Conservation (phyloP, 2,113 vertebrate genomes). For the Neoarius graeffei region DNA sequence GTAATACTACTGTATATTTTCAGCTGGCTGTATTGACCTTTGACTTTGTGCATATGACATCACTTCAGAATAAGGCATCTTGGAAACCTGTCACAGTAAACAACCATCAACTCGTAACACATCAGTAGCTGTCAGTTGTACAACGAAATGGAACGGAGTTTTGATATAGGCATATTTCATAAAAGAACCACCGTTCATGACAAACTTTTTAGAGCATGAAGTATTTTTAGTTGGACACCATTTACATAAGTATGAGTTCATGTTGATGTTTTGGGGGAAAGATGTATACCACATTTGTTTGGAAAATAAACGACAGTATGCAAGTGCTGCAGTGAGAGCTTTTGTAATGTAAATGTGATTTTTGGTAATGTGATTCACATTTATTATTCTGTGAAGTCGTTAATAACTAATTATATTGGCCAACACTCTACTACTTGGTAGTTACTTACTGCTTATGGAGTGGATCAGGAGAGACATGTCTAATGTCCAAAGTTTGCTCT, state of each 20-base stretch:
- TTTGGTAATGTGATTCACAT: background rate
- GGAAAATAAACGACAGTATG: slow-evolving; percentile 54
- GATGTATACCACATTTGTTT: slow-evolving; percentile 54
- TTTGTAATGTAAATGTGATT: background rate
- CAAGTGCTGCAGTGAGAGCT: slow-evolving; percentile 9
- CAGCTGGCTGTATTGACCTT: slow-evolving; percentile 23
- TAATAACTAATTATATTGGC: background rate
- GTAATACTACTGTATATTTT: slow-evolving; percentile 33
- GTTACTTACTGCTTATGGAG: background rate
- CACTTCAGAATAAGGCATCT: slow-evolving; percentile 39
- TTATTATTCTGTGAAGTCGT: background rate
- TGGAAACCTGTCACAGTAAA: slow-evolving; percentile 32
- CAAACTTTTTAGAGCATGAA: slow-evolving; percentile 55
- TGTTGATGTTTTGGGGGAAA: slow-evolving; percentile 51
- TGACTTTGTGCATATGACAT: slow-evolving; percentile 45
- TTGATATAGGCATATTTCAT: slow-evolving; percentile 48
- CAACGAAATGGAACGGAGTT: slow-evolving; percentile 31
- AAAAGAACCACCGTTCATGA: slow-evolving; percentile 36
- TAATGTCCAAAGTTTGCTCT: background rate
- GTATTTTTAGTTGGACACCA: slow-evolving; percentile 55
- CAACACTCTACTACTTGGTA: no score
- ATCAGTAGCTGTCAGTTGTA: slow-evolving; percentile 35
- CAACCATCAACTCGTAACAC: background rate
- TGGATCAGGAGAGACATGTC: background rate
- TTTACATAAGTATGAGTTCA: slow-evolving; percentile 53